phyloP scores from a whole-genome alignment of 2,113 vertebrate genomes.

The Upupa epops region DNA sequence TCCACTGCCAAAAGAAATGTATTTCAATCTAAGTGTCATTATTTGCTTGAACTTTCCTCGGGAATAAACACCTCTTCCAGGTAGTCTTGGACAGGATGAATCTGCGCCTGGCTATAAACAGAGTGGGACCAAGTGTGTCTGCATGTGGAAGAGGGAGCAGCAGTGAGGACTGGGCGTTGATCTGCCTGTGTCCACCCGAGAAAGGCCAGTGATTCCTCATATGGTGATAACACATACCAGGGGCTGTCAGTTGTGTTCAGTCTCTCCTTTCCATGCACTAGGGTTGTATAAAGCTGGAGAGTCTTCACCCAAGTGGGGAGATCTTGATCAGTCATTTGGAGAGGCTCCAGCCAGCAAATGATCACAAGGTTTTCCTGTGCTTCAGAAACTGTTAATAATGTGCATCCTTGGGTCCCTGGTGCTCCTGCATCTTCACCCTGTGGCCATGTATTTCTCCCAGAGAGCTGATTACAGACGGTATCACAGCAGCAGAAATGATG shows the following conservation, averaged over 20 bases:
- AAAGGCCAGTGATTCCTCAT: background rate
- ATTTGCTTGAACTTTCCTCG: background rate
- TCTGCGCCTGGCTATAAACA: rapidly evolving
- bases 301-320: background rate
- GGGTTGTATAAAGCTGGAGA: background rate
- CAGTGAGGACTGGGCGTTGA: rapidly evolving
- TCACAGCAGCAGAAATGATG: background rate
- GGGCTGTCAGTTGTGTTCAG: rapidly evolving
- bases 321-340: background rate
- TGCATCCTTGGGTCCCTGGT: rapidly evolving
- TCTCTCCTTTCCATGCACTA: background rate
- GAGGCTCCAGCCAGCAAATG: background rate
- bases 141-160: background rate
- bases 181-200: background rate
- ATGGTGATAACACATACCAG: rapidly evolving
- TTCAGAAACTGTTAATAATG: background rate
- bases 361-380: background rate
- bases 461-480: rapidly evolving
- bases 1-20: background rate
- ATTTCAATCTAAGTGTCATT: background rate
- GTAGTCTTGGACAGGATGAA: background rate
- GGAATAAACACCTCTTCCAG: background rate
- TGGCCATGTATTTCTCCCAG: background rate
- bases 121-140: background rate
- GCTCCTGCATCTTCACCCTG: background rate